Conservation (phyloP, 2,797 vertebrate genomes). For the Crenichthys baileyi region DNA sequence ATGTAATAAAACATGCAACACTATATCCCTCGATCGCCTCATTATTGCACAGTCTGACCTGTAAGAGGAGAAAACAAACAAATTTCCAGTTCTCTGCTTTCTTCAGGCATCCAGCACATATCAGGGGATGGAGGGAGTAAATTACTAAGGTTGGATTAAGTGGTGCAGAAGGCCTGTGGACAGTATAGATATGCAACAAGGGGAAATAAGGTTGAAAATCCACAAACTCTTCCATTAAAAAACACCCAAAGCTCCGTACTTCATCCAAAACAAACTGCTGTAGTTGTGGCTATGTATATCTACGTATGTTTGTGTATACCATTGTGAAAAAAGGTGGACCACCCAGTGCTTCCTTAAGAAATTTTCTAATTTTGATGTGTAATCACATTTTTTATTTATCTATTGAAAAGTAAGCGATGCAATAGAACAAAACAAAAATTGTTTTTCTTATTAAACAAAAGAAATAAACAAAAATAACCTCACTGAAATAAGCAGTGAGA, state of each 20-base stretch:
- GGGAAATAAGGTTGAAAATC: slow-evolving; percentile 28
- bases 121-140: slow-evolving; percentile 31
- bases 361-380: too few relatives aligned
- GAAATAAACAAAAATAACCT: too few relatives aligned
- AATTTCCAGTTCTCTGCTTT: slow-evolving; percentile 45
- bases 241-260: not conserved
- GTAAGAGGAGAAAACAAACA: slow-evolving; percentile 19
- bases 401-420: too few relatives aligned
- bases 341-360: too few relatives aligned
- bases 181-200: slow-evolving; percentile 28
- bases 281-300: too few relatives aligned
- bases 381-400: too few relatives aligned
- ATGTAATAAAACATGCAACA: slow-evolving; percentile 10
- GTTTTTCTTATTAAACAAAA: too few relatives aligned
- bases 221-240: slow-evolving; percentile 17
- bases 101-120: slow-evolving; percentile 38
- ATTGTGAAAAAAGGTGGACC: too few relatives aligned
- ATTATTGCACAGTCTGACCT: slow-evolving; percentile 26
- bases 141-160: slow-evolving; percentile 34
- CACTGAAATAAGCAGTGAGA: too few relatives aligned
- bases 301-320: too few relatives aligned
- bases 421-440: too few relatives aligned
- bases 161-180: slow-evolving; percentile 17
- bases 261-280: not conserved
- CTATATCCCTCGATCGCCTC: slow-evolving; percentile 19